These are phyloP conservation scores for Drosophila phalerata DNA, from an alignment of 2,888 invertebrate species.

Conservation along the genomic window DNA sequence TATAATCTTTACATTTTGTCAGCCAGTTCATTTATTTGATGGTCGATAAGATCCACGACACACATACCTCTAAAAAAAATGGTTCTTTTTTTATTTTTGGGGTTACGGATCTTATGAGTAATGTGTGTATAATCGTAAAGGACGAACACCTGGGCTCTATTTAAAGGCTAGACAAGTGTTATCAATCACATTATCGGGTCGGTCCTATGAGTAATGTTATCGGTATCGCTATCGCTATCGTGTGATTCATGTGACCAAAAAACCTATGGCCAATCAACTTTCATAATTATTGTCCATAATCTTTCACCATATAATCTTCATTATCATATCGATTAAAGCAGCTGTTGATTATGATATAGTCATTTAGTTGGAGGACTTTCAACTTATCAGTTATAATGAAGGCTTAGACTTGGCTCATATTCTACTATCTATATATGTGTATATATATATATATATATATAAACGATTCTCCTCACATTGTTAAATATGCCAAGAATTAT, in stretches of 20 bases:
- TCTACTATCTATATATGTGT: not conserved
- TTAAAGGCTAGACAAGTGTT: slow-evolving; percentile 2
- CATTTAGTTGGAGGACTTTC: not conserved
- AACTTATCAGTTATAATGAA: not conserved
- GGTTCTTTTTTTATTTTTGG: not conserved
- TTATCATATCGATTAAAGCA: slow-evolving; percentile 12
- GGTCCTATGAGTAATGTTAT: slow-evolving; percentile 21
- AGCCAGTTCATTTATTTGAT: slow-evolving; percentile 29
- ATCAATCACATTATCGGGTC: slow-evolving; percentile 2
- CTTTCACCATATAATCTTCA: slow-evolving; percentile 14
- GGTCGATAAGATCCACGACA: slow-evolving; percentile 37
- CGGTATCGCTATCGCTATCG: not conserved
- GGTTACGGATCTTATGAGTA: slow-evolving; percentile 50
- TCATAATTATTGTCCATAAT: slow-evolving; percentile 15
- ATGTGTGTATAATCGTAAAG: slow-evolving; percentile 19
- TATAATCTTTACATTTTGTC: slow-evolving; percentile 30
- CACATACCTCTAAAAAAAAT: not conserved
- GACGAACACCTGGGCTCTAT: slow-evolving; percentile 23
- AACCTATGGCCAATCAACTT: slow-evolving; percentile 6
- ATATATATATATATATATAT: too few relatives aligned
- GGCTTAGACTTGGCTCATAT: slow-evolving; percentile 1
- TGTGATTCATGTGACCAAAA: slow-evolving; percentile 16
- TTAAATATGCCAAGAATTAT: slow-evolving; percentile 1
- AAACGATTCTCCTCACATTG: not conserved
- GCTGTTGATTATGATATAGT: slow-evolving; percentile 14